Evolutionary conservation across 2,888 invertebrate species (phyloP), one percentile per base, ranked within the genome.

Genomic region (Lasioglossum vierecki): DNA sequence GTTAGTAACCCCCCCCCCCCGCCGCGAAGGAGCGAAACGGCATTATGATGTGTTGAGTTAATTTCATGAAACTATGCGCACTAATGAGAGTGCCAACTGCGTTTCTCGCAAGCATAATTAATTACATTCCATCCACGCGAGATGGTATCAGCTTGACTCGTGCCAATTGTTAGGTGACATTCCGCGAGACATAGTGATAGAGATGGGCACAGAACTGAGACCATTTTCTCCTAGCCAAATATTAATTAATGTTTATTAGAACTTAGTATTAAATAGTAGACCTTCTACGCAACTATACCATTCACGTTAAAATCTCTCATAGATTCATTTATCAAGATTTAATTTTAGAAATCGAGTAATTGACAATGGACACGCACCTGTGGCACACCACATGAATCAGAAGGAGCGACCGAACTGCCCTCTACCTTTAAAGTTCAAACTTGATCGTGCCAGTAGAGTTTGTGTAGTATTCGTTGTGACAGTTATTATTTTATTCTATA

Each of bases 61-160:
- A 26, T 44, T 57, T 71, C 35, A 26, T 15, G 73, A n/a, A 46
- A 44, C 68, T 30, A 68, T 70, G 46, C 57, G 11, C 39, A n/a
- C 8, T 76, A 76, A 80, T 70, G 60, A 71, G 71, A n/a, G 18
- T 35, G 22, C 22, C 26, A 35, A 44, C n/a, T 44, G 18, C 15
- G 15, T 44, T 41, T 8, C 53, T 35, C 35, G 39, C 6, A 35
- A 49, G 22, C 53, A 80, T 71, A 76, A 76, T 80, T 76, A 76
- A 76, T 80, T 76, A 80, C 15, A 70, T 41, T n/a, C 53, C 11
- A 46, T 53, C 68, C 44, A 2, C 26, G 8, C 35, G 30, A 13
- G 39, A 49, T 22, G n/a, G 60, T 60, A 44, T 73, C 49, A 35
- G 18, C 41, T 53, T 41, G n/a, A 41, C 15, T 41, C 2, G 5